phyloP scores from a whole-genome alignment of 2,888 invertebrate genomes.

The Strigamia crassipes region DNA sequence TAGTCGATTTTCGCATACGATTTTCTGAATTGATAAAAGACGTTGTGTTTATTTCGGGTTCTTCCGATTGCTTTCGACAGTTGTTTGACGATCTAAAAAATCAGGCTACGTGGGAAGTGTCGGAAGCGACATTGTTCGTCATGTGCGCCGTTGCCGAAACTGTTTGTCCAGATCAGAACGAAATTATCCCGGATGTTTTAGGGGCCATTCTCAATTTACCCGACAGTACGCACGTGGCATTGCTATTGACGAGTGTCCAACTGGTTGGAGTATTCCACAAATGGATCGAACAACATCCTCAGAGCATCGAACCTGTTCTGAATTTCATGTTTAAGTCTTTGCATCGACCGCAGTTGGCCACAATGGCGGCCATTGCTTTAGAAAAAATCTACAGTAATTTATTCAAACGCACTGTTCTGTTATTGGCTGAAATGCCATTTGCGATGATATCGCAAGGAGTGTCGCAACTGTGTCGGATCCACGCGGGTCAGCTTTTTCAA shows the following conservation, averaged over 20 bases:
- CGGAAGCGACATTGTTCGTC: conserved; percentile 90
- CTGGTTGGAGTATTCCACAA: conserved; percentile 90
- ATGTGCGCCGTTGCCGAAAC: conserved; percentile 96
- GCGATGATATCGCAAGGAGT: conserved; percentile 65
- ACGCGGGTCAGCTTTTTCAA: conserved; percentile 68
- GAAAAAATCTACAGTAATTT: conserved; percentile 82
- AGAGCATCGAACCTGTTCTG: conserved; percentile 77
- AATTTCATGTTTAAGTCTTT: conserved; percentile 77
- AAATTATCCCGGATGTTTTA: conserved; percentile 89
- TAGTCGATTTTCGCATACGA: conserved; percentile 80
- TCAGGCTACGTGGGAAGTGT: conserved; percentile 80
- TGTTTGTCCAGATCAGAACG: conserved; percentile 91
- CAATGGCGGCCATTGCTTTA: conserved; percentile 80
- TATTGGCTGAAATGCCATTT: conserved; percentile 59
- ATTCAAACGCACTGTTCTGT: conserved; percentile 71
- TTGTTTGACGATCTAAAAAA: conserved; percentile 67
- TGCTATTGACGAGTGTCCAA: conserved; percentile 84
- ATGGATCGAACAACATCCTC: conserved; percentile 89
- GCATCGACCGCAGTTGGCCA: conserved; percentile 72
- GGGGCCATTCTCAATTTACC: conserved; percentile 87
- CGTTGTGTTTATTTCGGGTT: conserved; percentile 94
- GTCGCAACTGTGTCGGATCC: conserved; percentile 77
- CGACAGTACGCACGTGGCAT: conserved; percentile 78
- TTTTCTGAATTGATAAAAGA: conserved; percentile 94
- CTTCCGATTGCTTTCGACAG: conserved; percentile 86